phyloP scores from a whole-genome alignment of 1,140 invertebrate genomes.

The Tetragnatha versicolor region DNA sequence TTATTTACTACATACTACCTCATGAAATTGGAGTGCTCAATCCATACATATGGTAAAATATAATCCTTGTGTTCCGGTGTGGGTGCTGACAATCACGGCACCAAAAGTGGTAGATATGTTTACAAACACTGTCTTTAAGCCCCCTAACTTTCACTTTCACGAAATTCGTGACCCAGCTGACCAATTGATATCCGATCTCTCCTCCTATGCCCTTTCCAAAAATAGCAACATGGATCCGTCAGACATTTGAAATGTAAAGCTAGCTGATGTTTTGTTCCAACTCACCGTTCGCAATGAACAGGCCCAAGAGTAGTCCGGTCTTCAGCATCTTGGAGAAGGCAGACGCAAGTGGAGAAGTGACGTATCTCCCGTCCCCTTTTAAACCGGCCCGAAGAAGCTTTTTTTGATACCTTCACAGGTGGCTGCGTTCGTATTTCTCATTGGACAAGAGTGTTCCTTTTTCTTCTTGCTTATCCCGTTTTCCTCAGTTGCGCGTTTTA shows the following conservation, averaged over 20 bases:
- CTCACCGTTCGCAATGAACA: constrained; percentile 32
- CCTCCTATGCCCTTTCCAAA: not conserved
- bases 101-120: too few species aligned
- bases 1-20: too few species aligned
- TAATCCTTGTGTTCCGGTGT: too few species aligned
- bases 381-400: constrained; percentile 40
- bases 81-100: too few species aligned
- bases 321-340: constrained; percentile 40
- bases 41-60: too few species aligned
- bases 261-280: too few species aligned
- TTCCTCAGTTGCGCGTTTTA: constrained; percentile 32
- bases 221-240: not conserved
- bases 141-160: too few species aligned
- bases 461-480: constrained; percentile 31
- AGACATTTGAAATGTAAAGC: not conserved
- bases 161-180: too few species aligned
- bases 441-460: constrained; percentile 32
- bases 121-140: too few species aligned
- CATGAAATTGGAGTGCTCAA: too few species aligned
- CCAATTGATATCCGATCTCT: not conserved
- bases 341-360: constrained; percentile 36
- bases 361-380: constrained; percentile 39
- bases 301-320: constrained; percentile 43
- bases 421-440: constrained; percentile 22
- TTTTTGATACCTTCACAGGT: constrained; percentile 48